Evolutionary conservation across 2,888 invertebrate species (phyloP).

Genomic region (Lomographa bimaculata): DNA sequence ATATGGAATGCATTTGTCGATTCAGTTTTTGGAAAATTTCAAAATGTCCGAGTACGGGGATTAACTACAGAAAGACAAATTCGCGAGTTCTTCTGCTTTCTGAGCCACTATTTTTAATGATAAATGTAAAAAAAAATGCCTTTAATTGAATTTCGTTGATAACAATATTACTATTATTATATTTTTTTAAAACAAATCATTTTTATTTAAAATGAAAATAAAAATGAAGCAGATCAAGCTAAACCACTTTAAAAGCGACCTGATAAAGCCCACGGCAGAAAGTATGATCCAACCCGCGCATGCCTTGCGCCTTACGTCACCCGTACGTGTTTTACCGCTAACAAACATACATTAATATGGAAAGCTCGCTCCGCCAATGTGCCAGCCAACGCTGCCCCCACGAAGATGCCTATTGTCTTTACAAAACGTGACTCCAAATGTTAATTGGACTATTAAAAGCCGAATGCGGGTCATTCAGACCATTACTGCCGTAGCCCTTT

Average conservation of each 20-base stretch:
- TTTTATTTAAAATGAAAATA: no score
- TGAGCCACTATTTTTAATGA: no score
- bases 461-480: conserved; percentile 82
- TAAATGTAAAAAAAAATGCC: no score
- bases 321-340: conserved; percentile 80
- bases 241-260: conserved; percentile 18
- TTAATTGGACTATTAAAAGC: conserved; percentile 82
- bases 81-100: no score
- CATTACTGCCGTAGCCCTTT: conserved; percentile 78
- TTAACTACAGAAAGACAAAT: no score
- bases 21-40: no score
- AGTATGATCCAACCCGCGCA: conserved; percentile 60
- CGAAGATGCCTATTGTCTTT: conserved; percentile 83
- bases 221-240: neutral
- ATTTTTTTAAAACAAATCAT: no score
- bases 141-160: no score
- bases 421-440: conserved; percentile 81
- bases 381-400: conserved; percentile 78
- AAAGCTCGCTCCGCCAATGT: conserved; percentile 77
- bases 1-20: no score
- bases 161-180: no score
- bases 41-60: no score
- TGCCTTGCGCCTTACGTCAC: conserved; percentile 72
- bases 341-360: conserved; percentile 83
- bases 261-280: conserved; percentile 52